Base-by-base conservation (phyloP, 2,888 invertebrate species). In the Temnothorax unifasciatus region DNA sequence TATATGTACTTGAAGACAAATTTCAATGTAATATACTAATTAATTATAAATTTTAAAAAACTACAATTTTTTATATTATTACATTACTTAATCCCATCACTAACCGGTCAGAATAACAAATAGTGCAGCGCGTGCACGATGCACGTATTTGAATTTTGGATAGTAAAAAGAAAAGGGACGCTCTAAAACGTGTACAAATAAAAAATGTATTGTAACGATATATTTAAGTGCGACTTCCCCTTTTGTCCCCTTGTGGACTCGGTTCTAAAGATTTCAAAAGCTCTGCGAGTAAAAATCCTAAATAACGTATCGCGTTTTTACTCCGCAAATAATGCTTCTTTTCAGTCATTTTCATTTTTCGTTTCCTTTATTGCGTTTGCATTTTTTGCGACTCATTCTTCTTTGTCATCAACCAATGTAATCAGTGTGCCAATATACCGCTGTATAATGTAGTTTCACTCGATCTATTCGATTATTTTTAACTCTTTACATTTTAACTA, bases 181-280 rank as follows among this genome's bases (percentile, higher is more conserved):
- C 84, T 59, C 81, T 86, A 77, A 85, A 90, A 89, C 85, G 88
- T 86, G 83, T 89, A 4, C 3, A 15, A 29, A 29, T 9, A 86
- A 85, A 77, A 79, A 83, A 85, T 83, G 21, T 21, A 21, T 34
- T 90, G 85, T 88, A 90, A 90, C 87, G 87, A 89, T 44, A 15
- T 64, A 34, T 6, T 0, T 47, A 29, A 6, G 21, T 47, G 25
- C 25, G 29, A 25, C 15, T 1, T 29, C 25, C 18, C 1, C 11
- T 47, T 29, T 68, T 21, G 47, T 29, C 3, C 15, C 6, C 18
- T 9, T 18, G 25, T 9, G 2, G 9, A 18, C 4, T 25, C 0
- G 15, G 15, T 3, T 44, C 18, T 29, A 18, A 3, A 34, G 47
- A 47, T 9, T 25, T 47, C 29, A 47, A 68, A 68, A 21, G 61